A percentile compares a stretch with the other conserved stretches of the same genome.
Conservation (phyloP, 2,113 vertebrate genomes). For the Thymallus thymallus region DNA sequence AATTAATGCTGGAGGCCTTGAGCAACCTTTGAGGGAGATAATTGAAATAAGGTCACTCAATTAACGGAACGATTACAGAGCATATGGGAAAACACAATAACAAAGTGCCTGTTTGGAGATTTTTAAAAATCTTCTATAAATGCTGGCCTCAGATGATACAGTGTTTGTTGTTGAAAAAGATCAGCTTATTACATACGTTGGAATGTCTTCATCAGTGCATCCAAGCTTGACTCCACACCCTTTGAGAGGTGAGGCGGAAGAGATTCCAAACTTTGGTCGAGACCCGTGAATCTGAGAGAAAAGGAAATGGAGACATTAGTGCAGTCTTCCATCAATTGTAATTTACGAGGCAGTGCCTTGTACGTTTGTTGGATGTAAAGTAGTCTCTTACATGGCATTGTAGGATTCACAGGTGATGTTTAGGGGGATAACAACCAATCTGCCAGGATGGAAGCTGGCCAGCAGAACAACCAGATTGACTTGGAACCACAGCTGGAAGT, state of each 20-base stretch:
- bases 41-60: not conserved
- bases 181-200: too few species aligned
- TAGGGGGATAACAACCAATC: constrained; percentile 23
- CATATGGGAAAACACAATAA: too few species aligned
- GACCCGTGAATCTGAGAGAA: not conserved
- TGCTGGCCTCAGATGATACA: too few species aligned
- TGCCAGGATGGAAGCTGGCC: constrained; percentile 8
- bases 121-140: too few species aligned
- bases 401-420: constrained; percentile 35
- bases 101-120: too few species aligned
- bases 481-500: constrained; percentile 27
- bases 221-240: not conserved
- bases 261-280: not conserved
- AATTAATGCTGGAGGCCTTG: not conserved
- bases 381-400: constrained; percentile 8
- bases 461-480: constrained; percentile 18
- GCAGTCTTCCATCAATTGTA: not conserved
- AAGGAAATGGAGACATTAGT: not conserved
- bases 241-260: not conserved
- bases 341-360: not conserved
- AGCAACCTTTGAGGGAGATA: not conserved
- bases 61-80: too few species aligned
- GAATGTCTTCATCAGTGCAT: not conserved
- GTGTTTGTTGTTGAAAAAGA: not conserved
- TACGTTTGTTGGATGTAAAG: constrained; percentile 5